phyloP scores from a whole-genome alignment of 2,797 vertebrate species.

The Esox masquinongy region DNA sequence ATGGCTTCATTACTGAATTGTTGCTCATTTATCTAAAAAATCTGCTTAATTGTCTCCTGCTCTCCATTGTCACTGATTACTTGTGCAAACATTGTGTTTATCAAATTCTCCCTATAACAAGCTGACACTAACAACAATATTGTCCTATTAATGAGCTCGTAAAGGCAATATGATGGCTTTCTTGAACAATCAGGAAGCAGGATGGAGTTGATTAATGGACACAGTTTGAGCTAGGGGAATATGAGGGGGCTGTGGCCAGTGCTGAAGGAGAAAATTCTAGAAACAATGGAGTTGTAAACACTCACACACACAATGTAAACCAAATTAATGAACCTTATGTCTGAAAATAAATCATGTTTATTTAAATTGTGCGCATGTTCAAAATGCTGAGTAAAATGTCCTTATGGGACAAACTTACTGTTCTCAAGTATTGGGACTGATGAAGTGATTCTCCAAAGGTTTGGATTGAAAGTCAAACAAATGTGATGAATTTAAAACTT shows the following conservation, averaged over 20 bases:
- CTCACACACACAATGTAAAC: neutral
- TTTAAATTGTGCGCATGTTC: no score
- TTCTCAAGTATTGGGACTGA: no score
- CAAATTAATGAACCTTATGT: no score
- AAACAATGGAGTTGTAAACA: neutral
- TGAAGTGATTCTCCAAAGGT: no score
- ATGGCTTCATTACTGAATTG: conserved; percentile 45
- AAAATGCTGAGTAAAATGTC: no score
- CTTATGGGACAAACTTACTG: no score
- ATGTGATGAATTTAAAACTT: no score
- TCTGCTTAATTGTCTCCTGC: conserved; percentile 54
- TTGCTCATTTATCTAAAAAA: conserved; percentile 66
- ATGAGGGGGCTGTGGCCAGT: conserved; percentile 9
- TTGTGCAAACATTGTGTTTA: conserved; percentile 68
- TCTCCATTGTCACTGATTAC: conserved; percentile 61
- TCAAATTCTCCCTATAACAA: conserved; percentile 63
- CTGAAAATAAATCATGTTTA: no score
- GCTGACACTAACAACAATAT: conserved; percentile 69
- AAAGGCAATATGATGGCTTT: conserved; percentile 67
- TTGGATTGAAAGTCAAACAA: no score
- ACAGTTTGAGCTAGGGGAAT: conserved; percentile 39
- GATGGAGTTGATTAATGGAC: conserved; percentile 57
- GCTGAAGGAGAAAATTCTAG: neutral
- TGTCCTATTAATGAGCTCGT: conserved; percentile 66
- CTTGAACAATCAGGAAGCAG: conserved; percentile 54